Percentiles rank a stretch among this genome's conserved stretches.
phyloP scores from a whole-genome alignment of 2,888 invertebrate genomes.

The Heliconius charithonia region DNA sequence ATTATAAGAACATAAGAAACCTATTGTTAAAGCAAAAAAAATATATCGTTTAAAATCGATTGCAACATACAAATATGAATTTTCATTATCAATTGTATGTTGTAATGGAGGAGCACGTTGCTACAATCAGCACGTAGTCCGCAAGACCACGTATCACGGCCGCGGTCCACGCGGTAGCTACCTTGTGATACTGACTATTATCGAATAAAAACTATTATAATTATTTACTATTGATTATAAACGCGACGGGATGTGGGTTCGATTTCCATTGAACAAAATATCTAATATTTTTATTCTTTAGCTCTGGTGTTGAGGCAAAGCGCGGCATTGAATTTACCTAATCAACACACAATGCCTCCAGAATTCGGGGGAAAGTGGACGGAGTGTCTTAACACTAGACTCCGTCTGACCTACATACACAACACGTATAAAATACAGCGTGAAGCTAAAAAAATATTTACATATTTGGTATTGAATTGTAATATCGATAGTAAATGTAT shows the following conservation, averaged over 20 bases:
- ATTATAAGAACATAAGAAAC: not conserved
- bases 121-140: conserved; percentile 34
- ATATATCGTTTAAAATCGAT: conserved; percentile 8
- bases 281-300: no score
- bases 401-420: no score
- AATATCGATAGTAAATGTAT: not conserved
- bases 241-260: no score
- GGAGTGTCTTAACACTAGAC: no score
- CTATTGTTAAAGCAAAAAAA: not conserved
- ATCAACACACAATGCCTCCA: no score
- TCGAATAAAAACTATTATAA: conserved; percentile 9
- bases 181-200: conserved; percentile 6
- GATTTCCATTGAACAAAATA: no score
- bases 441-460: no score
- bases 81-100: conserved; percentile 36
- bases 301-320: no score
- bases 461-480: not conserved
- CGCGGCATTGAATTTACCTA: no score
- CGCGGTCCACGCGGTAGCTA: not conserved
- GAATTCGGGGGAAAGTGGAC: no score
- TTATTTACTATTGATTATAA: not conserved
- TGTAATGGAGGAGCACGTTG: conserved; percentile 28
- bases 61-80: conserved; percentile 29
- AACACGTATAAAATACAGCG: no score
- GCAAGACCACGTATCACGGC: conserved; percentile 15